Conservation (phyloP, 2,113 vertebrate species). For the Xyliphius kryptos region DNA sequence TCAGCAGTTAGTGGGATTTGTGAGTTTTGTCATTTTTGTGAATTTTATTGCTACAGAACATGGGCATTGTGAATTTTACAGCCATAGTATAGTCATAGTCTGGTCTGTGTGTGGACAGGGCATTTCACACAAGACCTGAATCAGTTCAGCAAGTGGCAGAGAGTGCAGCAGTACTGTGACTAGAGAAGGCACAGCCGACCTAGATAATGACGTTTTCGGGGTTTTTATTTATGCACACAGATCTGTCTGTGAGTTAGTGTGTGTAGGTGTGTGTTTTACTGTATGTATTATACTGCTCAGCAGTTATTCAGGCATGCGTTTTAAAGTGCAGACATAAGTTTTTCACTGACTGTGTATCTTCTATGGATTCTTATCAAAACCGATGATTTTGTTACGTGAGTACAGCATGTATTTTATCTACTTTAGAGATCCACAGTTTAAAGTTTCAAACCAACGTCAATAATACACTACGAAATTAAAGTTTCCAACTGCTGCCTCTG, state of each 20-base stretch:
- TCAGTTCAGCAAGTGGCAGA: conserved; percentile 49
- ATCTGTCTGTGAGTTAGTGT: not conserved
- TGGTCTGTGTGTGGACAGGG: conserved; percentile 14
- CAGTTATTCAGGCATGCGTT: conserved; percentile 2
- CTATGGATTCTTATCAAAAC: conserved; percentile 1
- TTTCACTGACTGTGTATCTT: conserved; percentile 2
- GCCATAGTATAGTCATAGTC: no score
- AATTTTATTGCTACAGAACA: no score
- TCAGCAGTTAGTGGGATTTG: no score
- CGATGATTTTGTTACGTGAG: no score
- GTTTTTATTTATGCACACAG: conserved; percentile 41
- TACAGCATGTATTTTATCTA: no score
- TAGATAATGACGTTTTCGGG: conserved; percentile 46
- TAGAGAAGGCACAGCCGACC: conserved; percentile 41
- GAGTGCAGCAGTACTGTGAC: conserved; percentile 24
- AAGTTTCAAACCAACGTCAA: conserved; percentile 64
- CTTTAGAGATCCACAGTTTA: conserved; percentile 64
- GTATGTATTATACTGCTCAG: conserved; percentile 17
- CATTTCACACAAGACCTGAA: conserved; percentile 33
- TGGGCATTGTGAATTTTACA: no score
- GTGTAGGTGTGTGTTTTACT: conserved; percentile 8
- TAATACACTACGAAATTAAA: conserved; percentile 60
- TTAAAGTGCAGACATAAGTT: conserved; percentile 7
- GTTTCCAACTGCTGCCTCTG: conserved; percentile 50
- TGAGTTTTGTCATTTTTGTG: no score